Evolutionary conservation across 1,140 invertebrate species (phyloP), one percentile per base, ranked within the genome.

Genomic region (Macrobrachium rosenbergii): DNA sequence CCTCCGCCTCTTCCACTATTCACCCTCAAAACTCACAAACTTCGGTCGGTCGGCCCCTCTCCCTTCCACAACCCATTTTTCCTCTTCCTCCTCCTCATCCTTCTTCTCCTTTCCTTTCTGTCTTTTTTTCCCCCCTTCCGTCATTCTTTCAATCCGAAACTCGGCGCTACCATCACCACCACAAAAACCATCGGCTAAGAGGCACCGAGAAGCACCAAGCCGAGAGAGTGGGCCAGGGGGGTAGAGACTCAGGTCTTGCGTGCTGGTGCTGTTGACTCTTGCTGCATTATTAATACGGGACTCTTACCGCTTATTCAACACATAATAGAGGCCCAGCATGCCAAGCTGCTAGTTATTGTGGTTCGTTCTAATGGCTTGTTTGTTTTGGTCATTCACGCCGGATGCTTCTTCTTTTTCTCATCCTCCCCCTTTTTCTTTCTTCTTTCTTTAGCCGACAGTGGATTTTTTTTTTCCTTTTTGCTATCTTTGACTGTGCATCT

Each of bases 371-470:
- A 82, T 58, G 69, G 67, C 23, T n/a, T 82, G 67, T 73, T 82
- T 82, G 81, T 82, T 69, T 81, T 69, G 67, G 67, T 82, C 81
- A 82, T 73, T 82, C 67, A 73, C 81, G 59, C 81, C 45, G 37
- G 12, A 17, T 19, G 58, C 72, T 43, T 17, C 17, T 59, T 28
- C 16, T 23, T 14, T 62, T 19, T 52, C 62, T 37, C 21, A 10
- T 63, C 12, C 14, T 19, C 14, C 28, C 28, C 59, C 63, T 5
- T 37, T 37, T 19, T 45, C 28, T 60, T 64, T 63, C 23, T 8
- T 80, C 78, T 21, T 63, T 37, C 17, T 80, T 3, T 43, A 43
- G 3, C 28, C 28, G 28, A 37, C 28, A 37, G 28, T 37, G 28
- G 28, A 14, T 23, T 28, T 43, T 12, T 78, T 0, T 45, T 78